A percentile compares a stretch with the other conserved stretches of the same genome.
Conservation (phyloP, 2,888 invertebrate species). For the Parnassius glacialis region DNA sequence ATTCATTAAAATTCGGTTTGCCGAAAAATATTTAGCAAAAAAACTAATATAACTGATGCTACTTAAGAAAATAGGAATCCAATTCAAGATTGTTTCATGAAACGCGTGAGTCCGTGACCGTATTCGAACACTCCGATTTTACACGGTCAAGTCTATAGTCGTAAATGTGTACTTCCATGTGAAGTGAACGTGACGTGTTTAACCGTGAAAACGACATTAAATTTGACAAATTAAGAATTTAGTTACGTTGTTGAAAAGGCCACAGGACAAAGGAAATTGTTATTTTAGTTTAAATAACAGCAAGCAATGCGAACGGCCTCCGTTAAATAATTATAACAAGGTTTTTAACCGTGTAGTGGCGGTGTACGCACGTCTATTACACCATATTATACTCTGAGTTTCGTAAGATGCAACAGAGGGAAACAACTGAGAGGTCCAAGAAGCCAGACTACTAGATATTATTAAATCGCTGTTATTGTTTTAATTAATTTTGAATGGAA, state of each 20-base stretch:
- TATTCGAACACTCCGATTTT: conserved; percentile 4
- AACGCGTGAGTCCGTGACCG: neutral
- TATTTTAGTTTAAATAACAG: conserved; percentile 2
- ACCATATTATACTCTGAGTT: no score
- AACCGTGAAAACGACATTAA: conserved; percentile 16
- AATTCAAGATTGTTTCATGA: no score
- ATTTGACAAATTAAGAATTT: conserved; percentile 15
- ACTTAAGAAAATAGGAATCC: no score
- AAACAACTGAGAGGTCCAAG: no score
- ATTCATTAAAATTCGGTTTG: no score
- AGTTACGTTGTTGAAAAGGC: conserved; percentile 9
- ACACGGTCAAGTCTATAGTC: conserved; percentile 2
- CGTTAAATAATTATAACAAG: conserved; percentile 10
- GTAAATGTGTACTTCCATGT: neutral
- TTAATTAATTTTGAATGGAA: no score
- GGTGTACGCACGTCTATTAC: no score
- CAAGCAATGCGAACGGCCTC: conserved; percentile 8
- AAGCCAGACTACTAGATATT: no score
- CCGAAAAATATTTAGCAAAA: no score
- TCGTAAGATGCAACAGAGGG: no score
- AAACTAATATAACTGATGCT: no score
- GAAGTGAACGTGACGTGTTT: conserved; percentile 1
- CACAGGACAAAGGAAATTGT: conserved; percentile 12
- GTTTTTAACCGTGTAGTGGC: neutral
- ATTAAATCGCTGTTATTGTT: no score